Conservation (phyloP, 1,140 invertebrate genomes). For the Diploscapter pachys region DNA sequence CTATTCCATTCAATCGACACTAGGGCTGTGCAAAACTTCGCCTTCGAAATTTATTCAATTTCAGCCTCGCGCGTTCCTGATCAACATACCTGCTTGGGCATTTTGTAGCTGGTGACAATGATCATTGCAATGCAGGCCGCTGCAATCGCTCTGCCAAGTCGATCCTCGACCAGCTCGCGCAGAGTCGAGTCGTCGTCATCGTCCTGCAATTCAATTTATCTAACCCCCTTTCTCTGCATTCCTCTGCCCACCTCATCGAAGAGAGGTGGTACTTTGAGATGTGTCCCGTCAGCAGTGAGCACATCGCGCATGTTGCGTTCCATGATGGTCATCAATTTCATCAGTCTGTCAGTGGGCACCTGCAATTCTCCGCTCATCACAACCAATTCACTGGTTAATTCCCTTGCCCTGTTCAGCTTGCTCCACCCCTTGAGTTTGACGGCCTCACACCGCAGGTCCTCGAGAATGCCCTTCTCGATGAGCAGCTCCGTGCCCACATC, state of each 20-base stretch:
- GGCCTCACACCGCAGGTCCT: conserved; percentile 84
- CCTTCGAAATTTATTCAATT: too few relatives aligned
- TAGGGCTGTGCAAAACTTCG: too few relatives aligned
- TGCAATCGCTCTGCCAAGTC: conserved; percentile 82
- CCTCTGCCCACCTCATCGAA: conserved; percentile 62
- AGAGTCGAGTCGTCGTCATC: conserved; percentile 81
- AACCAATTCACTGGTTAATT: neutral
- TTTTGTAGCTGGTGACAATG: conserved; percentile 86
- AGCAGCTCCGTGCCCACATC: conserved; percentile 74
- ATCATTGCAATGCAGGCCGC: conserved; percentile 80
- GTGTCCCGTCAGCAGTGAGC: conserved; percentile 65
- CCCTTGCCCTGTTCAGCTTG: conserved; percentile 70
- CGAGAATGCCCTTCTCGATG: conserved; percentile 75
- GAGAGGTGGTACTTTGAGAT: conserved; percentile 67
- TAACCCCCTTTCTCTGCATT: too few relatives aligned
- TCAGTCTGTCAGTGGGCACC: conserved; percentile 80
- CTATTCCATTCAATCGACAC: neutral
- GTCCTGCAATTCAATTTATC: conserved; percentile 51
- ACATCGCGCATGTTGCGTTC: conserved; percentile 89
- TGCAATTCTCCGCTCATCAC: neutral
- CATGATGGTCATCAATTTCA: conserved; percentile 78
- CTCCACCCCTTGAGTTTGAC: conserved; percentile 79
- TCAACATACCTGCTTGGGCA: conserved; percentile 75
- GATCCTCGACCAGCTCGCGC: conserved; percentile 81
- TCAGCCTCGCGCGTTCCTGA: too few relatives aligned